Evolutionary conservation across 1,140 invertebrate genomes (phyloP).

Genomic region (Chelonus insularis): DNA sequence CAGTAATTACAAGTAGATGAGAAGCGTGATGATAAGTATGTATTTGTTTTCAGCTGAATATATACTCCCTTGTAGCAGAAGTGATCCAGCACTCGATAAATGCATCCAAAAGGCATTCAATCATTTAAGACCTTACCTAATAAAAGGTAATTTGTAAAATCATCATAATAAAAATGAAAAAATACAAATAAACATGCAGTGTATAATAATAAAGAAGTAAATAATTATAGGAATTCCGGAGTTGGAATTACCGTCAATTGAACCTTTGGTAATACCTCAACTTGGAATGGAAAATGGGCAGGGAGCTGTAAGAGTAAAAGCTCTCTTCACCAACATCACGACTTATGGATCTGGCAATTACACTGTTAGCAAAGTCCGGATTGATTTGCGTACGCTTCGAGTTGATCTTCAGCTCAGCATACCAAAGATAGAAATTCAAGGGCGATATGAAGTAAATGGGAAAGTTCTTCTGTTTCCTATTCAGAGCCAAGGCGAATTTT

Average conservation of each 20-base stretch:
- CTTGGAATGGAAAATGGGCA: constrained; percentile 76
- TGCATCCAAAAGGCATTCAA: constrained; percentile 73
- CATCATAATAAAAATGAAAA: constrained; percentile 25
- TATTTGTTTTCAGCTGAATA: constrained; percentile 69
- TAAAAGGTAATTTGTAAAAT: constrained; percentile 63
- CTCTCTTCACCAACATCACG: constrained; percentile 72
- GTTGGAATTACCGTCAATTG: constrained; percentile 71
- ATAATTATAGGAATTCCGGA: constrained; percentile 65
- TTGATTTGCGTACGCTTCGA: constrained; percentile 67
- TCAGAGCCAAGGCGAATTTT: constrained; percentile 74
- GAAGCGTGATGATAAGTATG: not conserved
- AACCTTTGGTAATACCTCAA: constrained; percentile 70
- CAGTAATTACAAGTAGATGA: no score
- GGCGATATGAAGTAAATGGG: constrained; percentile 73
- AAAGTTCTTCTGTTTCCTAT: constrained; percentile 77
- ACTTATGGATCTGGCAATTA: constrained; percentile 74
- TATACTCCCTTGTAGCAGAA: constrained; percentile 69
- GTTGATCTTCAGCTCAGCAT: constrained; percentile 71
- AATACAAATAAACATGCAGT: not conserved
- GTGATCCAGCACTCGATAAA: constrained; percentile 67
- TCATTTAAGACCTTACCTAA: constrained; percentile 70
- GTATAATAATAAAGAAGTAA: constrained; percentile 1
- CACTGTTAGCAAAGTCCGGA: constrained; percentile 61
- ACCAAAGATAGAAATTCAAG: constrained; percentile 72
- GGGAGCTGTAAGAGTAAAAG: constrained; percentile 71